Evolutionary conservation across 2,888 invertebrate genomes (phyloP).

Genomic region (Plagodis pulveraria): DNA sequence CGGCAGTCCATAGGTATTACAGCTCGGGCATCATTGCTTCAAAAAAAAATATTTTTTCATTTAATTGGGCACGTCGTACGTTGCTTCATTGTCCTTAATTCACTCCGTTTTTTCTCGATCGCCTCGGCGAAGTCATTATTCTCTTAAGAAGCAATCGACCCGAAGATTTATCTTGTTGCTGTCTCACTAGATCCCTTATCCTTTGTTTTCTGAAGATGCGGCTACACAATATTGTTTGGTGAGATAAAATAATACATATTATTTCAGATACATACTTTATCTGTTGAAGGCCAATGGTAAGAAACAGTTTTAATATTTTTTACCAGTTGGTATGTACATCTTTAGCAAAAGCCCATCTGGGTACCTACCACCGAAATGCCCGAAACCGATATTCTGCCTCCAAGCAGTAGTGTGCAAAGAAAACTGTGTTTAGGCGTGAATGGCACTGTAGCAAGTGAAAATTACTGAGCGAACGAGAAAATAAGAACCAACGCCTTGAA

Average conservation of each 20-base stretch:
- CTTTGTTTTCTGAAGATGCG: constrained; percentile 15
- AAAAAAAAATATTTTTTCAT: constrained; percentile 29
- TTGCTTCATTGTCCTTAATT: constrained; percentile 17
- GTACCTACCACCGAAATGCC: no score
- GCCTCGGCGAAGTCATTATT: constrained; percentile 18
- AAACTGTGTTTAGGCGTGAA: no score
- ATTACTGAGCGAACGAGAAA: no score
- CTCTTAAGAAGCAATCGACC: constrained; percentile 22
- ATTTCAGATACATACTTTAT: background rate
- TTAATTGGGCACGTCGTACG: constrained; percentile 16
- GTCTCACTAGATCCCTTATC: constrained; percentile 17
- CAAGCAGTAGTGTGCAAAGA: no score
- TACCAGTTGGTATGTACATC: no score
- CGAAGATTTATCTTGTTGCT: constrained; percentile 22
- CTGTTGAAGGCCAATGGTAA: background rate
- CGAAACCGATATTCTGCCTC: no score
- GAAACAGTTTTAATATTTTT: no score
- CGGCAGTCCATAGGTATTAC: no score
- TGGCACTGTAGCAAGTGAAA: no score
- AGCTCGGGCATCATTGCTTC: no score
- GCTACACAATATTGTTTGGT: constrained; percentile 14
- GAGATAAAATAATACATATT: constrained; percentile 3
- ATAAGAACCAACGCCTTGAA: no score
- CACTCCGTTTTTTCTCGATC: constrained; percentile 10
- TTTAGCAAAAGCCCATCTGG: no score